Evolutionary conservation across 2,888 invertebrate genomes (phyloP).

Genomic region (Pheosia tremula): DNA sequence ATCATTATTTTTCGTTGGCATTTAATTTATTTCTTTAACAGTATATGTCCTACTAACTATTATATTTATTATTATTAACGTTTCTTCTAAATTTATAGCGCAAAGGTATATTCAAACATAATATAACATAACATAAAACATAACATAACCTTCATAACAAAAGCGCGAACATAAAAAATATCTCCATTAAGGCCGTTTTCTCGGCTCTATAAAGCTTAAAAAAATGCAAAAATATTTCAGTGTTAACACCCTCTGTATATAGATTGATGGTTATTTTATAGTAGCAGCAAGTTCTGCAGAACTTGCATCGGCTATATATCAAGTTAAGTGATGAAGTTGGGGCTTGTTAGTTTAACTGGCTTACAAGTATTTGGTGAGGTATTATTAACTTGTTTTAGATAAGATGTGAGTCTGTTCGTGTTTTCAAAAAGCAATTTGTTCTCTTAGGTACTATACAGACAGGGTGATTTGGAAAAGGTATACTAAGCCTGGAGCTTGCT

Average conservation of each 20-base stretch:
- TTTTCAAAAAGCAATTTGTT: too few relatives aligned
- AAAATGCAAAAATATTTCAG: constrained; percentile 12
- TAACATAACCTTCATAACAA: not conserved
- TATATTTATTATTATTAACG: too few relatives aligned
- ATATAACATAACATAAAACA: constrained; percentile 10
- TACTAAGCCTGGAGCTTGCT: too few relatives aligned
- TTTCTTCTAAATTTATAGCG: not conserved
- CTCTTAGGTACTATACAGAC: too few relatives aligned
- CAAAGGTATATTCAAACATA: not conserved
- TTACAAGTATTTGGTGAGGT: not conserved
- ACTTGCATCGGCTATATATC: constrained; percentile 48
- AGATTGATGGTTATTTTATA: constrained; percentile 27
- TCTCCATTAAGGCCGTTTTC: constrained; percentile 6
- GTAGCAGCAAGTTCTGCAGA: not conserved
- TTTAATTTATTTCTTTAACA: too few relatives aligned
- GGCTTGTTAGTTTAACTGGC: constrained; percentile 14
- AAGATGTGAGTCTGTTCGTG: too few relatives aligned
- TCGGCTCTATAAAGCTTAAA: constrained; percentile 1
- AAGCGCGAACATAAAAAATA: constrained; percentile 10
- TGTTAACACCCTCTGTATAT: constrained; percentile 19
- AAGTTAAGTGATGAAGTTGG: constrained; percentile 58
- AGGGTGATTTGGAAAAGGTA: too few relatives aligned
- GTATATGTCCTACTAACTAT: too few relatives aligned
- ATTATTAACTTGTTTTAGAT: not conserved
- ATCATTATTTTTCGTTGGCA: too few relatives aligned